These are phyloP conservation scores for Turdus rufiventris DNA, from an alignment of 2,113 vertebrate genomes.

Conservation along the genomic window DNA sequence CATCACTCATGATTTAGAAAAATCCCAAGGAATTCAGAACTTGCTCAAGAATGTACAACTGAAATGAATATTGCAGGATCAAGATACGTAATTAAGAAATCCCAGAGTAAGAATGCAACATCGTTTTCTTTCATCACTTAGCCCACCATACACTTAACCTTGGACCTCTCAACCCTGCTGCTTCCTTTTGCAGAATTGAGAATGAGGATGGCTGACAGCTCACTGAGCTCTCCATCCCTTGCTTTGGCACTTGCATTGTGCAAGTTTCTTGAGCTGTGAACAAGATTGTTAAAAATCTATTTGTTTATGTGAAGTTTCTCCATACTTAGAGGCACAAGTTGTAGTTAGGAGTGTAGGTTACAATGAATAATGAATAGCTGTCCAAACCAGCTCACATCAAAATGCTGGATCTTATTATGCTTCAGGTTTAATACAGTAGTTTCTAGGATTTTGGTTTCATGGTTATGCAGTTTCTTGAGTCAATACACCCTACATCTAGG, in stretches of 20 bases:
- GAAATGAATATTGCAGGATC: not conserved
- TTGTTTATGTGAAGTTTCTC: not conserved
- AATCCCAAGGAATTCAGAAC: not conserved
- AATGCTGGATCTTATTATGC: not conserved
- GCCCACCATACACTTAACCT: conserved; percentile 1
- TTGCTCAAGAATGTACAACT: not conserved
- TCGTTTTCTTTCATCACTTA: not conserved
- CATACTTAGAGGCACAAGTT: not conserved
- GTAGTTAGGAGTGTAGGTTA: not conserved
- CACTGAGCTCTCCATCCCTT: not conserved
- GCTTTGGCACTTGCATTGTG: not conserved
- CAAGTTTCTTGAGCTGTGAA: not conserved
- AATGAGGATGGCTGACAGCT: not conserved
- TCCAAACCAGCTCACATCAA: not conserved
- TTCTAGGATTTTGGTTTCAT: not conserved
- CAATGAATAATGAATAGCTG: not conserved
- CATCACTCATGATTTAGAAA: not conserved
- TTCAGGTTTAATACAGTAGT: not conserved
- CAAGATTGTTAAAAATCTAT: accelerated
- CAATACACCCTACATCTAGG: not conserved
- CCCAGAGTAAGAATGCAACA: not conserved
- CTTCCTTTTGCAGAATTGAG: not conserved
- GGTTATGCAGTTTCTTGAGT: not conserved
- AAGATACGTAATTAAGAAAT: not conserved
- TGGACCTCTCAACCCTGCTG: not conserved